Percentiles rank a stretch among this genome's conserved stretches.
Evolutionary conservation across 2,797 vertebrate genomes (phyloP).

Genomic region (Hafferia zeledoni): DNA sequence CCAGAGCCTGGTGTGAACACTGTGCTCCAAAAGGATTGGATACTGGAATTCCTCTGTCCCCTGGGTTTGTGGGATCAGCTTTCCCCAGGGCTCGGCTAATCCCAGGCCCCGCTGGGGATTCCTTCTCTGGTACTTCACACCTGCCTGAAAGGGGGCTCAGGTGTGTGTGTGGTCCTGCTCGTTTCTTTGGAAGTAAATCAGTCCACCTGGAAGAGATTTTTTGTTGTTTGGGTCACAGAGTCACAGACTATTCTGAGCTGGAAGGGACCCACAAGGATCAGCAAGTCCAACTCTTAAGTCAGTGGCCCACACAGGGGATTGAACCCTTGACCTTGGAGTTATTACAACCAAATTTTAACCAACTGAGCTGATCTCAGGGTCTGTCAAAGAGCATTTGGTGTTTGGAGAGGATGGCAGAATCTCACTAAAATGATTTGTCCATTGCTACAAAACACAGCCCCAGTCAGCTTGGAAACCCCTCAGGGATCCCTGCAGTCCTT

Average conservation of each 20-base stretch:
- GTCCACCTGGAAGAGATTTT: neutral
- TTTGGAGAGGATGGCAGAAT: neutral
- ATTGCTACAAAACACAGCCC: accelerated
- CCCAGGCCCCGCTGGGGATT: neutral
- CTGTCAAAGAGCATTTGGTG: neutral
- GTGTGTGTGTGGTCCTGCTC: neutral
- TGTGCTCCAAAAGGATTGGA: neutral
- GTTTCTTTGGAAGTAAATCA: neutral
- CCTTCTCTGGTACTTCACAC: neutral
- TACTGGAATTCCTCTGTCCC: neutral
- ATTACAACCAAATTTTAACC: too few relatives aligned
- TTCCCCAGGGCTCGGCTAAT: neutral
- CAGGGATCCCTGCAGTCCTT: neutral
- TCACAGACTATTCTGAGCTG: too few relatives aligned
- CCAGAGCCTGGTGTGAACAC: neutral
- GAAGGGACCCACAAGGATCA: too few relatives aligned
- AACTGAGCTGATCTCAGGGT: neutral
- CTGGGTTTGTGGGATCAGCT: neutral
- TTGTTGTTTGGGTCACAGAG: neutral
- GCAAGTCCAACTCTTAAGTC: too few relatives aligned
- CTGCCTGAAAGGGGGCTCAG: neutral
- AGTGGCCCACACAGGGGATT: too few relatives aligned
- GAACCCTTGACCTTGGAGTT: too few relatives aligned
- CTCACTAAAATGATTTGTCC: neutral
- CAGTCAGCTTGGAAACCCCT: neutral